Percentiles rank a stretch among this genome's conserved stretches.
phyloP scores from a whole-genome alignment of 2,888 invertebrate genomes.

The Sphaerophoria taeniata region DNA sequence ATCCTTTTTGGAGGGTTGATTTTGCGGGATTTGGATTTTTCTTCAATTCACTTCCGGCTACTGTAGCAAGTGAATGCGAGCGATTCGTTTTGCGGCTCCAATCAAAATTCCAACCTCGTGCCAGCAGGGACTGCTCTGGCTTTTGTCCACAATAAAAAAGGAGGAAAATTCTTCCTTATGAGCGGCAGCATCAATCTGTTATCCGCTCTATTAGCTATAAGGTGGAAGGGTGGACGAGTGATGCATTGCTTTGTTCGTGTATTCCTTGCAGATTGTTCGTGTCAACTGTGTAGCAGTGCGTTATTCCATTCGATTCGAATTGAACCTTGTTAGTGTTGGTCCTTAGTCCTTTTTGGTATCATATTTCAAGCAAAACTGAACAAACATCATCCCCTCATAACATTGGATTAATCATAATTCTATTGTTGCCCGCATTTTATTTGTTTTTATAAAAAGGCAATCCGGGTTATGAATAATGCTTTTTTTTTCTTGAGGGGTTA shows the following conservation, averaged over 20 bases:
- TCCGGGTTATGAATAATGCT: slow-evolving; percentile 66
- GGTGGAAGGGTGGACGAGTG: slow-evolving; percentile 61
- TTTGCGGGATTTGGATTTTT: slow-evolving; percentile 19
- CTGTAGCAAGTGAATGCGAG: slow-evolving; percentile 68
- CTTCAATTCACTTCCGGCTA: slow-evolving; percentile 41
- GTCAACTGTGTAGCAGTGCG: slow-evolving; percentile 59
- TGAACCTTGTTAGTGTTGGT: slow-evolving; percentile 12
- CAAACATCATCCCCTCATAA: slow-evolving; percentile 76
- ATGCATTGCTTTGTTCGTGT: slow-evolving; percentile 54
- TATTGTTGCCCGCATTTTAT: slow-evolving; percentile 77
- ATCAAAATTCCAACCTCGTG: slow-evolving; percentile 73
- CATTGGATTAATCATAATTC: slow-evolving; percentile 78
- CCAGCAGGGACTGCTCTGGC: slow-evolving; percentile 25
- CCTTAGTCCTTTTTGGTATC: slow-evolving; percentile 33
- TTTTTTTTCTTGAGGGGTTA: slow-evolving; percentile 49
- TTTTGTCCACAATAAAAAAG: slow-evolving; percentile 10
- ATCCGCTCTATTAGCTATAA: slow-evolving; percentile 73
- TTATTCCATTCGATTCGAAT: slow-evolving; percentile 51
- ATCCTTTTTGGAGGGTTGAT: slow-evolving; percentile 44
- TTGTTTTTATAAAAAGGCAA: slow-evolving; percentile 72
- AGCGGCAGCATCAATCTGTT: slow-evolving; percentile 72
- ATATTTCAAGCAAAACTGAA: slow-evolving; percentile 56
- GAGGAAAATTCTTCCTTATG: slow-evolving; percentile 44
- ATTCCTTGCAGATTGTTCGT: slow-evolving; percentile 64
- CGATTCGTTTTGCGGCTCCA: slow-evolving; percentile 74